Percentiles rank a stretch among this genome's conserved stretches.
Conservation (phyloP, 2,888 invertebrate genomes). For the Scaptomyza parva region DNA sequence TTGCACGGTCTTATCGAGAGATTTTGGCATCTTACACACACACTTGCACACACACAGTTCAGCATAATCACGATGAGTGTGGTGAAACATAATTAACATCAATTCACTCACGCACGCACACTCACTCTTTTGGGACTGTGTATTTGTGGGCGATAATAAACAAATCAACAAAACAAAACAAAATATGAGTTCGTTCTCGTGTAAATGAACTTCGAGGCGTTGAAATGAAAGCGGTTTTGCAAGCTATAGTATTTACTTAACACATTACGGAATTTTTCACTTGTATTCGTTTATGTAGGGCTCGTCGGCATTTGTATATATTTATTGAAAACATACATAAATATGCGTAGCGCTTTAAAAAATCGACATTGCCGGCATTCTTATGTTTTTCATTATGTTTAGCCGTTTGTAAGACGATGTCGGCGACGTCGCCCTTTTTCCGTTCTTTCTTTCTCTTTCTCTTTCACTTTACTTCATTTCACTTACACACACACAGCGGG, state of each 20-base stretch:
- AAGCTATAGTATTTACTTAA: slow-evolving; percentile 43
- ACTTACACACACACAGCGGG: slow-evolving; percentile 41
- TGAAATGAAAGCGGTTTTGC: slow-evolving; percentile 48
- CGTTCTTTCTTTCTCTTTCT: slow-evolving; percentile 52
- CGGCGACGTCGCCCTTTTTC: slow-evolving; percentile 73
- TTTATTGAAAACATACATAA: slow-evolving; percentile 1
- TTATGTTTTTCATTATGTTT: slow-evolving; percentile 61
- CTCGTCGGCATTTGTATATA: slow-evolving; percentile 11
- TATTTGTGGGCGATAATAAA: slow-evolving; percentile 57
- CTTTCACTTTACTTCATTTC: slow-evolving; percentile 49
- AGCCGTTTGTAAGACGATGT: slow-evolving; percentile 52
- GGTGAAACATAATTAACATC: slow-evolving; percentile 49
- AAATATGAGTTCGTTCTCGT: slow-evolving; percentile 70
- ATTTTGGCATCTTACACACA: slow-evolving; percentile 41
- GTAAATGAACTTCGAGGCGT: slow-evolving; percentile 68
- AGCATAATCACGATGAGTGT: slow-evolving; percentile 41
- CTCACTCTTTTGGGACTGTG: slow-evolving; percentile 1
- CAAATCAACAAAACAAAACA: slow-evolving; percentile 76
- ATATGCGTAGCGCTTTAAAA: slow-evolving; percentile 59
- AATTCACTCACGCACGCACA: slow-evolving; percentile 13
- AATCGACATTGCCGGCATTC: slow-evolving; percentile 74
- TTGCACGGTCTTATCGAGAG: slow-evolving; percentile 38
- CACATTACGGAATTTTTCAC: slow-evolving; percentile 33
- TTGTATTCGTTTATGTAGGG: slow-evolving; percentile 15
- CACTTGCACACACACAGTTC: slow-evolving; percentile 11